These are phyloP conservation scores for Heliconius sara DNA, from an alignment of 2,888 invertebrate genomes.

Conservation along the genomic window DNA sequence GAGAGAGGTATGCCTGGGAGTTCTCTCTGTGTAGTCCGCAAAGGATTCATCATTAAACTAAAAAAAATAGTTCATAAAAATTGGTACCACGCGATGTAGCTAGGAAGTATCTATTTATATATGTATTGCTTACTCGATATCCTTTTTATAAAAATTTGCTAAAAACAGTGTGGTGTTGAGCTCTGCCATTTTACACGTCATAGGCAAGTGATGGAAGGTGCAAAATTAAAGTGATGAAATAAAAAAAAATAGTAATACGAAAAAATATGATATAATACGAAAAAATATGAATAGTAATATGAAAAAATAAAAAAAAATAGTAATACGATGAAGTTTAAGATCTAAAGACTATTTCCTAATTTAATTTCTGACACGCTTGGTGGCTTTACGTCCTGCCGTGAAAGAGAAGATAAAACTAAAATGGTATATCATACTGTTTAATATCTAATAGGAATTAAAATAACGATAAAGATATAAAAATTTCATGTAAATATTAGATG, in stretches of 20 bases:
- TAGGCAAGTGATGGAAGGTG: background rate
- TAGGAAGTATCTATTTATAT: background rate
- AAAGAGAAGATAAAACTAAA: background rate
- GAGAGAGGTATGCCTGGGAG: background rate
- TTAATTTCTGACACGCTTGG: background rate
- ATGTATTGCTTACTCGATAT: background rate
- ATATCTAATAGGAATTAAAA: background rate
- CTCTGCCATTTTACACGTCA: background rate
- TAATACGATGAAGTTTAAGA: too few species aligned
- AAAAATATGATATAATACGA: too few species aligned
- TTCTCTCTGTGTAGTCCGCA: background rate
- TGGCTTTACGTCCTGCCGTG: background rate
- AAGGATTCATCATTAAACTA: background rate
- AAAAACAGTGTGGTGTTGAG: background rate
- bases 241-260: too few species aligned
- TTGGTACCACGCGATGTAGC: background rate
- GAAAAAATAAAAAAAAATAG: too few species aligned
- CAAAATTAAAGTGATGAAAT: background rate
- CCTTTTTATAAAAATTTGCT: background rate
- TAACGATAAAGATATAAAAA: background rate
- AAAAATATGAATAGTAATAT: too few species aligned
- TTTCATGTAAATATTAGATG: too few species aligned
- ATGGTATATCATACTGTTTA: background rate
- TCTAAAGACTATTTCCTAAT: too few species aligned
- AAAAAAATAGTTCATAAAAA: slow-evolving; percentile 6